These are phyloP conservation scores for Amniataba percoides DNA, from an alignment of 2,797 vertebrate genomes.

Conservation along the genomic window DNA sequence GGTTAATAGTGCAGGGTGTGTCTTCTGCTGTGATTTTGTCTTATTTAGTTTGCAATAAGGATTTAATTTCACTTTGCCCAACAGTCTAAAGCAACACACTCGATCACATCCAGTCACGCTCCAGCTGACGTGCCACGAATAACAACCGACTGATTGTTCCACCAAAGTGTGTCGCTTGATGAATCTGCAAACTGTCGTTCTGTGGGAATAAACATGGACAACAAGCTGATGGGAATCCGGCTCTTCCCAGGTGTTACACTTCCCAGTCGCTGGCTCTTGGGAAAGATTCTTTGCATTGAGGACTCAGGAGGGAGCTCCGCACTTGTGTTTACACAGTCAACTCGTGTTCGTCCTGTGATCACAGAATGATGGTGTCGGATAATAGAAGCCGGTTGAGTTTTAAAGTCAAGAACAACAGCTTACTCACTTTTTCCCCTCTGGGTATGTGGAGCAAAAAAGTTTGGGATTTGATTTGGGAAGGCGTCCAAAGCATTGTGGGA, in stretches of 20 bases:
- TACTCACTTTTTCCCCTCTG: conserved; percentile 65
- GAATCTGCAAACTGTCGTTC: conserved; percentile 7
- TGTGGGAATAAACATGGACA: conserved; percentile 18
- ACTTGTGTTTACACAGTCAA: conserved; percentile 66
- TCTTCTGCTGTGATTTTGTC: background rate
- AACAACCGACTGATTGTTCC: background rate
- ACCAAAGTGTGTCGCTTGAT: background rate
- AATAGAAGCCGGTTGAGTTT: conserved; percentile 63
- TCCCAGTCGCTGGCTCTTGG: conserved; percentile 54
- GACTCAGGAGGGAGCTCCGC: conserved; percentile 64
- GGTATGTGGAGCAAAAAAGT: conserved; percentile 66
- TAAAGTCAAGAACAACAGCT: conserved; percentile 75
- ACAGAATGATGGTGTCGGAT: conserved; percentile 68
- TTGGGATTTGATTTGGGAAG: conserved; percentile 63
- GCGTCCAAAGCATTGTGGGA: conserved; percentile 80
- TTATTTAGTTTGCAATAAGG: conserved; percentile 1
- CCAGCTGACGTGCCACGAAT: background rate
- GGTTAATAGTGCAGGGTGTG: conserved; percentile 14
- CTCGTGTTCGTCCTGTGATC: conserved; percentile 54
- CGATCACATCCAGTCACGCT: background rate
- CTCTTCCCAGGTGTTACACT: conserved; percentile 15
- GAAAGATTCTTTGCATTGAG: conserved; percentile 69
- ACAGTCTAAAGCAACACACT: background rate
- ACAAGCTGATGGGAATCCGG: conserved; percentile 43
- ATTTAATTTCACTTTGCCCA: background rate